Evolutionary conservation across 2,888 invertebrate species (phyloP), one percentile per base, ranked within the genome.

Genomic region (Dastarcus helophoroides): DNA sequence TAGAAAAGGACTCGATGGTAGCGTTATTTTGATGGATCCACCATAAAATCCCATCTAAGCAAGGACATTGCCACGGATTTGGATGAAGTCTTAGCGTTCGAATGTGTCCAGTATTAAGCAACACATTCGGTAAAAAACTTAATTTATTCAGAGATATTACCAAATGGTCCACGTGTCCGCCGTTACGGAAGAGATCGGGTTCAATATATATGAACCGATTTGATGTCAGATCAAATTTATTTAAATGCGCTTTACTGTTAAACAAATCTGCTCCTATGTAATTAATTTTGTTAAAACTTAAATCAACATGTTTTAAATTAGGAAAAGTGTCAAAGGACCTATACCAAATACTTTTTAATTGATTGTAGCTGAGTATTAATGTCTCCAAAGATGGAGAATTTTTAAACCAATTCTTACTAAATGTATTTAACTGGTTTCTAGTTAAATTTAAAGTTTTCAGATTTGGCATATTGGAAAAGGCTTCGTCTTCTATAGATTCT

Each of bases 291-390:
- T 19, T 19, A n/a, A 19, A 19, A 19, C 19, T 19, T 19, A 19
- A 19, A 19, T 19, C 19, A 6, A 19, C 7, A 6, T n/a, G 6
- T 6, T 19, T n/a, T 19, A 19, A n/a, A 7, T n/a, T 19, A 19
- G 19, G n/a, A 19, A 19, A 19, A 6, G n/a, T 19, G 19, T 19
- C 19, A 19, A 19, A 19, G 19, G 19, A 19, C n/a, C 19, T n/a
- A n/a, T 6, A 7, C 19, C 19, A 7, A 7, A 19, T 19, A 7
- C 19, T 19, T 19, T 6, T 19, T 19, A 19, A 7, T 19, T 19
- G 6, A n/a, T 19, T 19, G n/a, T 19, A 19, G n/a, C 19, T n/a
- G n/a, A 19, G 19, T 7, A 19, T 6, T 6, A 19, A 7, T 19
- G 6, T 19, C 19, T 19, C n/a, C n/a, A 19, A 19, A 19, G 6